Conservation (phyloP, 2,797 vertebrate species). For the Pygocentrus nattereri region DNA sequence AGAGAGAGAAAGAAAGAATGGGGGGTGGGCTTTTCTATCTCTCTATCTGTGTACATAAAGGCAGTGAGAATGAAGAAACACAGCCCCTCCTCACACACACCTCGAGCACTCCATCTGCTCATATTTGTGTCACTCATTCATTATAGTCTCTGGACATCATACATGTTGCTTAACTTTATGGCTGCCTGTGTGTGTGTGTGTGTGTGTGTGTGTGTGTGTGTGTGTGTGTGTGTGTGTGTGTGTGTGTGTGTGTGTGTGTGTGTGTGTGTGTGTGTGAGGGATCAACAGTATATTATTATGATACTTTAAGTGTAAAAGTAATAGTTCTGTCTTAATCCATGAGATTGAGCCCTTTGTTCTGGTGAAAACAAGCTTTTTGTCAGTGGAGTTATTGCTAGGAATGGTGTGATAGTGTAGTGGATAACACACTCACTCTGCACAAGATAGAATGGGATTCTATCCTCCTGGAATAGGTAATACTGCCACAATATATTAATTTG, state of each 20-base stretch:
- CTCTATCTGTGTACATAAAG: slow-evolving; percentile 31
- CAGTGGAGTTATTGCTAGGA: not conserved
- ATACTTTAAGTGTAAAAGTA: not conserved
- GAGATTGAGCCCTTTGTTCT: not conserved
- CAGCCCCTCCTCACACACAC: slow-evolving; percentile 25
- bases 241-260: slow-evolving; percentile 49
- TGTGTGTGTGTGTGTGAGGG: not conserved
- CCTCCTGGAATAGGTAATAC: too few relatives aligned
- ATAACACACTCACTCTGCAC: not conserved
- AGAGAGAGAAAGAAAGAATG: too few relatives aligned
- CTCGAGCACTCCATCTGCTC: not conserved
- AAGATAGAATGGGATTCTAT: too few relatives aligned
- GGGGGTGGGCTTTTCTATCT: too few relatives aligned
- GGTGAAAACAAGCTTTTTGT: not conserved
- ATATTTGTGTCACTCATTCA: not conserved
- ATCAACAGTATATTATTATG: too few relatives aligned
- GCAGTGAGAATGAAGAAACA: too few relatives aligned
- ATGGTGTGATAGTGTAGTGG: not conserved
- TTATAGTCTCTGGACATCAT: slow-evolving; percentile 3
- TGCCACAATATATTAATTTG: too few relatives aligned
- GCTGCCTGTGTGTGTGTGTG: slow-evolving; percentile 49
- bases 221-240: slow-evolving; percentile 44
- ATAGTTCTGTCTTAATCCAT: not conserved
- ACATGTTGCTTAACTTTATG: slow-evolving; percentile 51
- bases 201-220: slow-evolving; percentile 42